Conservation (phyloP, 2,888 invertebrate genomes). For the Neoaliturus tenellus region DNA sequence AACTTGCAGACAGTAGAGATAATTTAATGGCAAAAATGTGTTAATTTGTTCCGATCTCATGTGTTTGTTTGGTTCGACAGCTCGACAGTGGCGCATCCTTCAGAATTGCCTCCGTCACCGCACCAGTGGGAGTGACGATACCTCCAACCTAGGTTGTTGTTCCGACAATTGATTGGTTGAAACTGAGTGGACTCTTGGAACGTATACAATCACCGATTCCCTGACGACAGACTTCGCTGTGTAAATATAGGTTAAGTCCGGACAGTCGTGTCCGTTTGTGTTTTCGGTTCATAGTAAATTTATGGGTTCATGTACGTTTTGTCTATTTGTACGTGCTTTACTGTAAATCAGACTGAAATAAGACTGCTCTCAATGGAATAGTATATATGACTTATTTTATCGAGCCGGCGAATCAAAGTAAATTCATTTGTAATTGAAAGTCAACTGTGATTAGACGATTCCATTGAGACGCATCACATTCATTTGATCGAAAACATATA, state of each 20-base stretch:
- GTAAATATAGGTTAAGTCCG: conserved; percentile 26
- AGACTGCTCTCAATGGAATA: conserved; percentile 29
- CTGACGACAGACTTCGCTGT: neutral
- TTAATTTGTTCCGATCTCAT: no score
- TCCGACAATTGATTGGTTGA: conserved; percentile 62
- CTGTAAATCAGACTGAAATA: conserved; percentile 7
- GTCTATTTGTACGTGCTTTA: conserved; percentile 25
- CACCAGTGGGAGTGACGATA: conserved; percentile 95
- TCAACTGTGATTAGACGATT: conserved; percentile 9
- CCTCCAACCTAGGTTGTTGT: conserved; percentile 65
- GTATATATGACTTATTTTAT: neutral
- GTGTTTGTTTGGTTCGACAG: conserved; percentile 76
- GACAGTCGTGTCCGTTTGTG: neutral
- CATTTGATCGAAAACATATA: neutral
- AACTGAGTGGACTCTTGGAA: conserved; percentile 1
- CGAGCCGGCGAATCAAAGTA: neutral
- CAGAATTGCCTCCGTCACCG: conserved; percentile 98
- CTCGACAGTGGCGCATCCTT: conserved; percentile 97
- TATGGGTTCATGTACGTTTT: neutral
- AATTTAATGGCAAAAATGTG: no score
- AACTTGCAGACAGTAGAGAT: no score
- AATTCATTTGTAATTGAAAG: neutral
- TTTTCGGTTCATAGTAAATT: conserved; percentile 16
- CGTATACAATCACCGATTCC: conserved; percentile 7
- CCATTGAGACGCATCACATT: conserved; percentile 8